phyloP scores from a whole-genome alignment of 2,113 vertebrate genomes.

The Cololabis saira region DNA sequence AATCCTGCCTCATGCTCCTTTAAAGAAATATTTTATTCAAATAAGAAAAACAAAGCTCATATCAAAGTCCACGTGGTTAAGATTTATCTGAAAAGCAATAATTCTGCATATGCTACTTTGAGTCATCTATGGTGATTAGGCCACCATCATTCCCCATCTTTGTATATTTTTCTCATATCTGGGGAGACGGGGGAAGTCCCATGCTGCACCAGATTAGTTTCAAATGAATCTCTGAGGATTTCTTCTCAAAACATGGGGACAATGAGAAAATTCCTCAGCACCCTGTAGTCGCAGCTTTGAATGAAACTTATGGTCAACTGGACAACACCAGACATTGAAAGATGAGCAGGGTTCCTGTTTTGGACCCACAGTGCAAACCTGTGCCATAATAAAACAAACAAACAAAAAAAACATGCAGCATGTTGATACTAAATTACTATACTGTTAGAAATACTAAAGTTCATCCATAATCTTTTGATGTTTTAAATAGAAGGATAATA shows the following conservation, averaged over 20 bases:
- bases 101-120: constrained; percentile 19
- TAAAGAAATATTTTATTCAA: not conserved
- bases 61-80: not conserved
- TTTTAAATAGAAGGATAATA: constrained; percentile 29
- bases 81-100: not conserved
- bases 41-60: not conserved
- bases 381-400: constrained; percentile 7
- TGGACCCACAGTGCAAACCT: not conserved
- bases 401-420: no score
- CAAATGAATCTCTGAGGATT: constrained; percentile 46
- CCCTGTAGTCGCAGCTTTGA: not conserved
- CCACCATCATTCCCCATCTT: constrained; percentile 37
- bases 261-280: constrained; percentile 10
- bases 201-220: constrained; percentile 46
- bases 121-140: constrained; percentile 1
- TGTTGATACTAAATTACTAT: no score
- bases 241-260: constrained; percentile 20
- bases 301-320: not conserved
- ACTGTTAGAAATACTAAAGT: constrained; percentile 3
- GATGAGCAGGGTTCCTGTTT: not conserved
- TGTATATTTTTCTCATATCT: constrained; percentile 10
- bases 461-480: constrained; percentile 17
- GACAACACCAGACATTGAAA: not conserved
- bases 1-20: no score
- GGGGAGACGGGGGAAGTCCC: constrained; percentile 63